Evolutionary conservation across 2,113 vertebrate species (phyloP).

Genomic region (Polypterus bichir): DNA sequence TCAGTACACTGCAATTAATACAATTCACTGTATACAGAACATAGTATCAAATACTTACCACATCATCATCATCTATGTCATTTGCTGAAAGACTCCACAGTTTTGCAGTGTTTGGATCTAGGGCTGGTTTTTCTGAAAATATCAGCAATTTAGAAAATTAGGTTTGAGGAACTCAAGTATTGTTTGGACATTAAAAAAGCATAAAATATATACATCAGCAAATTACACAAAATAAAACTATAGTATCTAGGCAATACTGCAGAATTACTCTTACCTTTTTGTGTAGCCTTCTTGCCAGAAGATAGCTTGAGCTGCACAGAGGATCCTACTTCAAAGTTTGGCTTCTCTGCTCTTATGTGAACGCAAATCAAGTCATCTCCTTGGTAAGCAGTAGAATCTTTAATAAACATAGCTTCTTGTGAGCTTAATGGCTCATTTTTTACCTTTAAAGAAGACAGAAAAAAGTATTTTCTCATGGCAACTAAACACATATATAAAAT

Average conservation of each 20-base stretch:
- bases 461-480: background rate
- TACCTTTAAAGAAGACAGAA: constrained; percentile 37
- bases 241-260: too few relatives aligned
- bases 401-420: constrained; percentile 35
- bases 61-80: constrained; percentile 76
- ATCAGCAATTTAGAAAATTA: constrained; percentile 6
- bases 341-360: constrained; percentile 69
- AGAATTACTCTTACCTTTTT: constrained; percentile 29
- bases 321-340: constrained; percentile 82
- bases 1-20: too few relatives aligned
- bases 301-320: constrained; percentile 73
- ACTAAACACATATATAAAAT: background rate
- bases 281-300: constrained; percentile 48
- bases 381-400: constrained; percentile 41
- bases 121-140: constrained; percentile 55
- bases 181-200: background rate
- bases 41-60: constrained; percentile 50
- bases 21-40: too few relatives aligned
- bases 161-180: too few relatives aligned
- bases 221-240: background rate
- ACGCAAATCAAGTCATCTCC: constrained; percentile 43
- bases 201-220: background rate
- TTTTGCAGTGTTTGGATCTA: constrained; percentile 66
- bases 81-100: constrained; percentile 82
- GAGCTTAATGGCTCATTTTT: constrained; percentile 40